These are phyloP conservation scores for Actinia equina DNA, from an alignment of 64 coral and sea anemone genomes.

Conservation along the genomic window DNA sequence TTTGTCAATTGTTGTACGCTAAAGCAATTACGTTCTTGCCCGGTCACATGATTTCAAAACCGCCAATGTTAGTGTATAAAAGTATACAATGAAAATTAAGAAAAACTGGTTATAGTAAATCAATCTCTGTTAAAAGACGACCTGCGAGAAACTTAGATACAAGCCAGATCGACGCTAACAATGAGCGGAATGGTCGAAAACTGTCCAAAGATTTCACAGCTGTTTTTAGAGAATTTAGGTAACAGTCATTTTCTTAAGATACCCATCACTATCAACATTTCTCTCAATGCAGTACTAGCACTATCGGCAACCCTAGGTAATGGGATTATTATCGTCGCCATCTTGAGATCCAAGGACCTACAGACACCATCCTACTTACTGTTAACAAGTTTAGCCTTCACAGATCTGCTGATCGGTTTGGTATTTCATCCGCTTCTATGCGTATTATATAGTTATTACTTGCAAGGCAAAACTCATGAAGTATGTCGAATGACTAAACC, in stretches of 20 bases:
- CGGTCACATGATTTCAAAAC: too few species aligned
- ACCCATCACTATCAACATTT: background rate
- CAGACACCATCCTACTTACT: background rate
- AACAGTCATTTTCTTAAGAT: background rate
- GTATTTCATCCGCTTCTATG: background rate
- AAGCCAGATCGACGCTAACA: too few species aligned
- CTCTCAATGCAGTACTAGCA: background rate
- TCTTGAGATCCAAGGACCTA: background rate
- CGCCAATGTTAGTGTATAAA: too few species aligned
- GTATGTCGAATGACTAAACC: background rate
- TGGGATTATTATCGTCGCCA: background rate
- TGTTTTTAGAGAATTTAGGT: too few species aligned
- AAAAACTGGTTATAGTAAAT: too few species aligned
- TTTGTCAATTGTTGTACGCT: too few species aligned
- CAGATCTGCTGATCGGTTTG: background rate
- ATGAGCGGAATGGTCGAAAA: too few species aligned
- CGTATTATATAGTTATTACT: background rate
- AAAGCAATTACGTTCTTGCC: too few species aligned
- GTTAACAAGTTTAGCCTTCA: background rate
- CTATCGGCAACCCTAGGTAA: background rate
- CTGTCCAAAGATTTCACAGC: background rate
- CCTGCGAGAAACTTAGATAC: too few species aligned
- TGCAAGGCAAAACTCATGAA: background rate
- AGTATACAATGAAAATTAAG: too few species aligned
- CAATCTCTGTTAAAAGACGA: too few species aligned